These are phyloP conservation scores for Drosophila flavopinicola DNA, from an alignment of 2,888 invertebrate species.

Conservation along the genomic window DNA sequence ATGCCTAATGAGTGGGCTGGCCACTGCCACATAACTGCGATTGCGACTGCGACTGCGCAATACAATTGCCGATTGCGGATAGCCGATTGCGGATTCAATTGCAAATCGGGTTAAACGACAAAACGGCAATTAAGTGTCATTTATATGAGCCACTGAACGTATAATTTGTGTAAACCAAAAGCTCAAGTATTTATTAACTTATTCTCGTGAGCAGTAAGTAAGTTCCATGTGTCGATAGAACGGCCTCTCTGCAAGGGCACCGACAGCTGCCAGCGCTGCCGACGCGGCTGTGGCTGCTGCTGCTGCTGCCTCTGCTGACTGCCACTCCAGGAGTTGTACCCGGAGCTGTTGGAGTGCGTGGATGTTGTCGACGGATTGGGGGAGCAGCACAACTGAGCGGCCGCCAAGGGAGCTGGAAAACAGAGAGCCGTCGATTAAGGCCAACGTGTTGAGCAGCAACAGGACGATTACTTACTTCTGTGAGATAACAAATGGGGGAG, in stretches of 20 bases:
- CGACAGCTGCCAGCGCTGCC: conserved; percentile 53
- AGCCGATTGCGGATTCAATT: conserved; percentile 2
- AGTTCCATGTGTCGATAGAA: conserved; percentile 46
- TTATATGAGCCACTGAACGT: conserved; percentile 55
- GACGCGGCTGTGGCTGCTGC: conserved; percentile 29
- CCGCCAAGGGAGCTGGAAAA: conserved; percentile 27
- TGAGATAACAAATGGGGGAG: background rate
- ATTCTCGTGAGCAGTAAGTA: conserved; percentile 52
- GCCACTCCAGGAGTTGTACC: conserved; percentile 40
- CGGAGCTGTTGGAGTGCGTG: conserved; percentile 54
- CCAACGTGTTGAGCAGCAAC: background rate
- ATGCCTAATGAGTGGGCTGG: conserved; percentile 75
- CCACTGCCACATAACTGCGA: conserved; percentile 23
- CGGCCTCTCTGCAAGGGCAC: conserved; percentile 56
- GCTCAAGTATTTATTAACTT: conserved; percentile 71
- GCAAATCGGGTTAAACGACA: conserved; percentile 36
- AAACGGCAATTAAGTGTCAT: conserved; percentile 66
- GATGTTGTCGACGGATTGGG: conserved; percentile 48
- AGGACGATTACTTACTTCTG: conserved; percentile 29
- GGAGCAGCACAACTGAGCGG: conserved; percentile 29
- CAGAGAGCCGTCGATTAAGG: conserved; percentile 1
- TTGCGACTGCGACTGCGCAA: conserved; percentile 19
- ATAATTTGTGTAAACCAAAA: conserved; percentile 61
- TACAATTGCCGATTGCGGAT: conserved; percentile 21
- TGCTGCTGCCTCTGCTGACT: conserved; percentile 4